Conservation (phyloP, 1,140 invertebrate genomes). For the Argopecten irradians region DNA sequence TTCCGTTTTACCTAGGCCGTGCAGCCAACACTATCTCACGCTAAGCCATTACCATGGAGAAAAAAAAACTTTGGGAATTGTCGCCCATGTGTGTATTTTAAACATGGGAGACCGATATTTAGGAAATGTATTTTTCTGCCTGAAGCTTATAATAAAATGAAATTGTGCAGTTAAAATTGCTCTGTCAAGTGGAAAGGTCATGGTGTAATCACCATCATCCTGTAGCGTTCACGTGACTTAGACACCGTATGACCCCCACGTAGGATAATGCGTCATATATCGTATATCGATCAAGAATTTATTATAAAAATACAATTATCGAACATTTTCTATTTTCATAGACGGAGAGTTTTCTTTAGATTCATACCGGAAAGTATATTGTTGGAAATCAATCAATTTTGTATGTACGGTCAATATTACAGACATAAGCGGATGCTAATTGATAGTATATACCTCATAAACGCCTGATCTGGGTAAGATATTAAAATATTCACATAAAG, state of each 20-base stretch:
- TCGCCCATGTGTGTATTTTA: conserved; percentile 9
- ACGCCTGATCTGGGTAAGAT: not conserved
- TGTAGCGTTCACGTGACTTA: not conserved
- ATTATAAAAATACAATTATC: conserved; percentile 10
- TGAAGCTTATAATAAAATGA: conserved; percentile 14
- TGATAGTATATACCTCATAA: conserved; percentile 2
- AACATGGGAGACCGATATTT: conserved; percentile 21
- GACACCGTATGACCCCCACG: not conserved
- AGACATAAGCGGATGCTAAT: not conserved
- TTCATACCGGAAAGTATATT: conserved; percentile 16
- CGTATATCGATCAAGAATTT: not conserved
- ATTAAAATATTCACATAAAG: conserved; percentile 19
- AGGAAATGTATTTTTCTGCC: not conserved
- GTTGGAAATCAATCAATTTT: not conserved
- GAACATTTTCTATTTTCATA: conserved; percentile 19
- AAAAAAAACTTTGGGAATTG: conserved; percentile 22
- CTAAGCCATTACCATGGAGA: not conserved
- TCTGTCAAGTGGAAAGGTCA: conserved; percentile 13
- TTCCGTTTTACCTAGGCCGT: not conserved
- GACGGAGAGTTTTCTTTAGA: not conserved
- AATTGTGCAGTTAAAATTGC: conserved; percentile 8
- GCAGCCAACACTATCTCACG: not conserved
- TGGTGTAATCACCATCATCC: not conserved
- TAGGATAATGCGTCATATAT: not conserved
- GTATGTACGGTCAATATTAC: not conserved